Base-by-base conservation (phyloP, 23 tunicate genomes). In the Diplosoma virens region DNA sequence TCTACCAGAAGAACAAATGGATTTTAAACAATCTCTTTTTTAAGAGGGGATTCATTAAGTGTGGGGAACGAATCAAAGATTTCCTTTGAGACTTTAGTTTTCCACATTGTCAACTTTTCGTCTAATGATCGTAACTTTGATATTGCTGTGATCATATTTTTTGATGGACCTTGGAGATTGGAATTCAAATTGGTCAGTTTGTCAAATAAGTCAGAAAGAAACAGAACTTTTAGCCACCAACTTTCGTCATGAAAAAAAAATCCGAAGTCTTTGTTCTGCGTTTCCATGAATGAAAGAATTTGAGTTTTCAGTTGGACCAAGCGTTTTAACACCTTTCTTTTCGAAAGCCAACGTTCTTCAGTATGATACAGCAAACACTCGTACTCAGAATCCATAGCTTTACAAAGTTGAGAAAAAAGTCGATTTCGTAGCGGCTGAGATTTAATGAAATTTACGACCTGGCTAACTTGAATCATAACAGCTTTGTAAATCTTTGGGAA, bases 151-250 rank as follows among this genome's bases (percentile, higher is more conserved):
- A 83, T 61, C 53, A 83, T 75, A 75, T 83, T 83, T 63, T 81
- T 76, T 48, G 88, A 75, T 75, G 82, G 77, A 25, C 88, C 87
- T 65, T 83, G 88, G 81, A 83, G 88, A 83, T 32, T 83, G 41
- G 66, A 83, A 47, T 83, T 83, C 76, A 83, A 75, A 75, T 67
- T 83, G 88, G 63, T 82, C 73, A 83, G 68, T 64, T 64, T 83
- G 64, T 75, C 73, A 74, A 82, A 74, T 81, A 74, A 41, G 87
- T 82, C 87, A 74, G 80, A 73, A 64, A 73, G 81, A 82, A 82
- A 82, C 81, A 82, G 73, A 75, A 75, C 87, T 82, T 82, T 59
- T 66, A 82, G 60, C 86, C 81, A 82, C 87, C 74, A 47, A 75
- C 71, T 30, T 58, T 67, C 59, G 79, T 82, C 86, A 17, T 71